A percentile compares a stretch with the other conserved stretches of the same genome.
Evolutionary conservation across 2,113 vertebrate species (phyloP).

Genomic region (Phaethornis superciliosus): DNA sequence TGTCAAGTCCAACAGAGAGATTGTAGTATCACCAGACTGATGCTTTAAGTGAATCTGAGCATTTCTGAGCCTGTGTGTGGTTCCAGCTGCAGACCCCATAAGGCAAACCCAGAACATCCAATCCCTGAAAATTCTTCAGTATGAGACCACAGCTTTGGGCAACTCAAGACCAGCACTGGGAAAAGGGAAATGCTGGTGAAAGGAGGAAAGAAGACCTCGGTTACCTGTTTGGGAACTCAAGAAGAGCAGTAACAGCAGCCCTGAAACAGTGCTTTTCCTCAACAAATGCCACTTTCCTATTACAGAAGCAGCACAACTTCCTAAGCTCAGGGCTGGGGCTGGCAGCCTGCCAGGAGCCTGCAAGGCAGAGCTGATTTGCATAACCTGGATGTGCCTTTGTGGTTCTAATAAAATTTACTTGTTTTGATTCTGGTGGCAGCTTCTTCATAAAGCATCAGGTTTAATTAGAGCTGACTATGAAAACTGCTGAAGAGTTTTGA

Average conservation of each 20-base stretch:
- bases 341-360: not conserved
- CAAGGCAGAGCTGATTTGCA: not conserved
- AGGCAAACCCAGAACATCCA: not conserved
- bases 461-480: slow-evolving; percentile 14
- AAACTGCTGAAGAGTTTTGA: not conserved
- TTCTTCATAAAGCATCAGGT: not conserved
- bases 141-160: accelerated
- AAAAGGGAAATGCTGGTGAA: not conserved
- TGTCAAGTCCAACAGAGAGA: not conserved
- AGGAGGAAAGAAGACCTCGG: not conserved
- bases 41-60: not conserved
- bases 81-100: not conserved
- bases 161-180: not conserved
- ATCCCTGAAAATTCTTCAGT: not conserved
- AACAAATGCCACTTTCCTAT: not conserved
- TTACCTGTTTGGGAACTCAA: not conserved
- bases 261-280: not conserved
- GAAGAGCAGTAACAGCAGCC: not conserved
- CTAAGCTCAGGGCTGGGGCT: not conserved
- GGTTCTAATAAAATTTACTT: not conserved
- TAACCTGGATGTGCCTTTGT: slow-evolving; percentile 8
- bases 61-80: accelerated
- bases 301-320: not conserved
- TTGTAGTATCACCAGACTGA: not conserved
- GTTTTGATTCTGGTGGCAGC: slow-evolving; percentile 34